Base-by-base conservation (phyloP, 2,797 vertebrate genomes). In the Setipinna tenuifilis region DNA sequence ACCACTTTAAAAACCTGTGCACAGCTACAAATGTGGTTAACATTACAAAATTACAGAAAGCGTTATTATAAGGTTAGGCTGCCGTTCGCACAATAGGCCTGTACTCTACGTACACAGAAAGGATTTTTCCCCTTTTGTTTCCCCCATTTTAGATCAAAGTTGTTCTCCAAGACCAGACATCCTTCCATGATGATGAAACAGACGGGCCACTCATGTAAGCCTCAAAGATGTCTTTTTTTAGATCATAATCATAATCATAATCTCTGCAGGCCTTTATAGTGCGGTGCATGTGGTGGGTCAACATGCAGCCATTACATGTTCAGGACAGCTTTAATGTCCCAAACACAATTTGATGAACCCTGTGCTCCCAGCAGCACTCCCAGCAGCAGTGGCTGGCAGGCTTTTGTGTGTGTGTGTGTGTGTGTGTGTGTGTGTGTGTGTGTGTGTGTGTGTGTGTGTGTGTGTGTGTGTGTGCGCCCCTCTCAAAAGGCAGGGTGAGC, bases 401-500 rank as follows among this genome's bases (percentile, higher is more conserved):
- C 9, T 7, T 3, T 54, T 54, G 50, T 54, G 50, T 54, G 7
- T 54, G 50, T 54, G 50, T 54, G 50, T 54, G 50, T 54, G 50
- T 54, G 50, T 54, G 50, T 54, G 50, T 54, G 50, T 54, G 50
- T 54, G 50, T 54, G 50, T 54, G 50, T 54, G 50, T 54, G 50
- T 54, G 50, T 9, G 50, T 54, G 50, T 48, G 46, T 48, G 46
- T 48, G 46, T 48, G 46, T 48, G 46, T 48, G 46, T 48, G 46
- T 48, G 46, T 48, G 46, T 48, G 46, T 48, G 46, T 48, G 46
- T 48, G 88, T 90, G 89, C 68, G 86, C 90, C 89, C 87, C 90
- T 87, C 89, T 92, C 90, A 85, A 90, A 83, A 92, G 88, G 75
- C 82, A 83, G 87, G 86, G 87, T 86, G 90, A 92, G 90, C 89